A percentile compares a stretch with the other conserved stretches of the same genome.
Evolutionary conservation across 2,888 invertebrate genomes (phyloP).

Genomic region (Tetragonula carbonaria): DNA sequence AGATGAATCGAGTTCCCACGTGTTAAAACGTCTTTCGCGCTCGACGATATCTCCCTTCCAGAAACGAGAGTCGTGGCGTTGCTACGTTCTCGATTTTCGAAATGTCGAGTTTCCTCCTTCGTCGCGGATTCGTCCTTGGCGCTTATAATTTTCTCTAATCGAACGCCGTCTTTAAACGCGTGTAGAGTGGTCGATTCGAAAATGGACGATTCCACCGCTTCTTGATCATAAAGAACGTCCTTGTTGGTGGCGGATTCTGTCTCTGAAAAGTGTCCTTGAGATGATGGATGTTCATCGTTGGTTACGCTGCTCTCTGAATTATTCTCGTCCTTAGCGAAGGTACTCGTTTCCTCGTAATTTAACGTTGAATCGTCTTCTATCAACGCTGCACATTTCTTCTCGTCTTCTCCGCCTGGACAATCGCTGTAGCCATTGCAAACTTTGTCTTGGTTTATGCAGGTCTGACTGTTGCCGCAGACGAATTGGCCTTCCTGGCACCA

Average conservation of each 20-base stretch:
- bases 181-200: constrained; percentile 72
- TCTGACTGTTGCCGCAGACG: constrained; percentile 90
- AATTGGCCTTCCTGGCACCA: constrained; percentile 91
- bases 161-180: neutral
- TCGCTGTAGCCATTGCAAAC: constrained; percentile 90
- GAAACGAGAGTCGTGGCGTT: constrained; percentile 51
- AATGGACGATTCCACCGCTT: constrained; percentile 73
- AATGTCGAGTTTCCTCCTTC: neutral
- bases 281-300: neutral
- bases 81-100: neutral
- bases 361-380: constrained; percentile 75
- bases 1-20: constrained; percentile 62
- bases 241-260: constrained; percentile 31
- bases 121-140: neutral
- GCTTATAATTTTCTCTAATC: constrained; percentile 36
- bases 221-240: constrained; percentile 67
- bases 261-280: neutral
- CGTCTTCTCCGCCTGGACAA: constrained; percentile 91
- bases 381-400: constrained; percentile 87
- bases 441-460: constrained; percentile 87
- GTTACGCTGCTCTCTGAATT: neutral
- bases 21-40: constrained; percentile 55
- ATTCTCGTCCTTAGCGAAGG: neutral
- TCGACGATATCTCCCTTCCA: constrained; percentile 74
- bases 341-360: neutral